Base-by-base conservation (phyloP, 2,113 vertebrate species). In the Brachyhypopomus occidentalis region DNA sequence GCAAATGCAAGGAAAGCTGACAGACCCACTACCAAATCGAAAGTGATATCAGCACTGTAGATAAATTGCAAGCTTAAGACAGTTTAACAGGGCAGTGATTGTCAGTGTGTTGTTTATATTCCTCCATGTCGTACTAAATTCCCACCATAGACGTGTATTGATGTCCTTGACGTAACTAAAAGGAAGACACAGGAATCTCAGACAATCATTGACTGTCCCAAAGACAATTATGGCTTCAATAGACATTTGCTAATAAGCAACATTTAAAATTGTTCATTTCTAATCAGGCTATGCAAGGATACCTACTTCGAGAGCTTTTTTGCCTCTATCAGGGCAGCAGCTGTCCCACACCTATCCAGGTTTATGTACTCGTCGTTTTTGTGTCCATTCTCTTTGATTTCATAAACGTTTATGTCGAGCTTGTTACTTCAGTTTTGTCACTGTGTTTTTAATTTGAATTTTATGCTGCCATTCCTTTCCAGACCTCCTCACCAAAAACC, bases 101-200 rank as follows among this genome's bases (percentile, higher is more conserved):
- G 89, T 89, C 86, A 88, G 87, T 36, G 81, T 81, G 82, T 70
- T 86, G 84, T 90, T 89, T 91, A 90, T 89, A 88, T 86, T 80
- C 86, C 79, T 16, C 67, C 66, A 80, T 74, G 75, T 86, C 23
- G 19, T 86, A 87, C 88, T 86, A 90, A 88, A 92, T 89, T 82
- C 88, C 89, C 78, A 79, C 75, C 84, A 69, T 73, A 72, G 82
- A 85, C 76, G 58, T 11, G 75, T 88, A 90, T 91, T 85, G 90
- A 92, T 89, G 86, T 74, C 70, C 63, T 80, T 87, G 83, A 81
- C 83, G 83, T 73, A 80, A 85, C 75, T 81, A 22, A 52, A 27
- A 60, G 72, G 72, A 76, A 48, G 75, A 77, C 66, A 71, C 45
- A 55, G 87, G 45, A 12, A 14, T 9, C 5, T 41, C 72, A 59